A percentile compares a stretch with the other conserved stretches of the same genome.
Conservation (phyloP, 2,113 vertebrate species). For the Picathartes gymnocephalus region DNA sequence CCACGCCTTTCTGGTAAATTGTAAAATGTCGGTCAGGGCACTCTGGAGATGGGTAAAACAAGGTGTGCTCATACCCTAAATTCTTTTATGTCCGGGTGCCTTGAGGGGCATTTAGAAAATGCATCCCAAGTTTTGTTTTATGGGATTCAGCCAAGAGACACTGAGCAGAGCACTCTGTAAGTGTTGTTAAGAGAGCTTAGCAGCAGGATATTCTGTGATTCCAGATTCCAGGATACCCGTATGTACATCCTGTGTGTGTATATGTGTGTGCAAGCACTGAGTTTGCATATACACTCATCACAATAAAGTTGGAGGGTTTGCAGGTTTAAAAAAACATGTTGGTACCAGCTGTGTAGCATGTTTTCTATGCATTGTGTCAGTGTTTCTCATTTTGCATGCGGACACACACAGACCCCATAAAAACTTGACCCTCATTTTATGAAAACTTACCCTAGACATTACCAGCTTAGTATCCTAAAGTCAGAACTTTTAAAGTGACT, state of each 20-base stretch:
- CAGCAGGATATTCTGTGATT: not conserved
- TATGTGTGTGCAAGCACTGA: not conserved
- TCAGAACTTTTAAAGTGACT: not conserved
- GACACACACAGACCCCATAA: not conserved
- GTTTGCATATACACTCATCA: not conserved
- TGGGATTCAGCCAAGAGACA: constrained; percentile 30
- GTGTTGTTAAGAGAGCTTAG: not conserved
- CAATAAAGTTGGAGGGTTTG: not conserved
- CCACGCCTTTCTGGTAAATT: constrained; percentile 73
- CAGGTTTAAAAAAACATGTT: not conserved
- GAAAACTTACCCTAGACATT: not conserved
- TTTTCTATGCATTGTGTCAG: not conserved
- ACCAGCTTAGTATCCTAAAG: not conserved
- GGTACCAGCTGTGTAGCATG: not conserved
- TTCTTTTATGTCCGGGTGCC: constrained; percentile 68
- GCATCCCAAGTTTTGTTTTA: constrained; percentile 41
- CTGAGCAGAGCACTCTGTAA: not conserved
- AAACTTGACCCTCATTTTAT: not conserved
- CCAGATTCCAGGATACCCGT: not conserved
- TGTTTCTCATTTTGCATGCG: not conserved
- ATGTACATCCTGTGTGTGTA: rapidly evolving
- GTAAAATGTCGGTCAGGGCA: constrained; percentile 66
- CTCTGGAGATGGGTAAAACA: constrained; percentile 58
- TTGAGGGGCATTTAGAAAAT: constrained; percentile 64
- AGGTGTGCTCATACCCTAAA: constrained; percentile 26